phyloP scores from a whole-genome alignment of 1,140 invertebrate genomes.

The Penaeus indicus region DNA sequence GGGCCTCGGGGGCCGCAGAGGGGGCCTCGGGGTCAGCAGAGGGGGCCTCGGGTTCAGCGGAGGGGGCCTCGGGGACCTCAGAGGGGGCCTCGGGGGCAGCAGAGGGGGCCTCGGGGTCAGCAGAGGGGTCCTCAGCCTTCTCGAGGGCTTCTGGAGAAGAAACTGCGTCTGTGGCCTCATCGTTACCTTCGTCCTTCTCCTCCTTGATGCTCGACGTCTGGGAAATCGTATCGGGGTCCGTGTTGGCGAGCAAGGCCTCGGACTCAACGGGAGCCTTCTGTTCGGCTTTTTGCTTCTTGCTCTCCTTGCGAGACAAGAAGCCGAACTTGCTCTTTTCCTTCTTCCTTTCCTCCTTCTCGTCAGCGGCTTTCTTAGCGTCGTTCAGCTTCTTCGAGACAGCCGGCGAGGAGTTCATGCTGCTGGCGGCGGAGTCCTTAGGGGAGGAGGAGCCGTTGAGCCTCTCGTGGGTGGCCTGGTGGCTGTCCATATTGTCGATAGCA shows the following conservation, averaged over 20 bases:
- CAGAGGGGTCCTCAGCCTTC: not conserved
- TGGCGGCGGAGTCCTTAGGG: slow-evolving; percentile 11
- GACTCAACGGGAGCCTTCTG: slow-evolving; percentile 8
- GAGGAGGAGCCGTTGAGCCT: slow-evolving; percentile 51
- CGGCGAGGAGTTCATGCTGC: slow-evolving; percentile 47
- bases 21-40: too few relatives aligned
- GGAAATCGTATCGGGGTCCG: slow-evolving; percentile 12
- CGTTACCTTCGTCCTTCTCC: slow-evolving; percentile 1
- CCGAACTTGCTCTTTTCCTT: slow-evolving; percentile 50
- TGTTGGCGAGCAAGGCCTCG: slow-evolving; percentile 20
- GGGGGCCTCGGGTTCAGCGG: too few relatives aligned
- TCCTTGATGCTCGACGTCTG: slow-evolving; percentile 19
- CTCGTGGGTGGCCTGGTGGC: slow-evolving; percentile 41
- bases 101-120: too few relatives aligned
- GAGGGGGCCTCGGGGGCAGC: too few relatives aligned
- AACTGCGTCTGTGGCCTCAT: not conserved
- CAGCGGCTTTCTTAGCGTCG: slow-evolving; percentile 4
- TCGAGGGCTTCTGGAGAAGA: not conserved
- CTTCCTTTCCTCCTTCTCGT: slow-evolving; percentile 54
- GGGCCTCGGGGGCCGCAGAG: not conserved
- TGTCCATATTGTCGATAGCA: not conserved
- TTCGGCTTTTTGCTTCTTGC: slow-evolving; percentile 41
- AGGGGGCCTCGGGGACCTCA: too few relatives aligned
- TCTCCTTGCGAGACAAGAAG: slow-evolving; percentile 28
- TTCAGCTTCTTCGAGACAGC: slow-evolving; percentile 18